Evolutionary conservation across 2,888 invertebrate species (phyloP).

Genomic region (Hemithea aestivaria): DNA sequence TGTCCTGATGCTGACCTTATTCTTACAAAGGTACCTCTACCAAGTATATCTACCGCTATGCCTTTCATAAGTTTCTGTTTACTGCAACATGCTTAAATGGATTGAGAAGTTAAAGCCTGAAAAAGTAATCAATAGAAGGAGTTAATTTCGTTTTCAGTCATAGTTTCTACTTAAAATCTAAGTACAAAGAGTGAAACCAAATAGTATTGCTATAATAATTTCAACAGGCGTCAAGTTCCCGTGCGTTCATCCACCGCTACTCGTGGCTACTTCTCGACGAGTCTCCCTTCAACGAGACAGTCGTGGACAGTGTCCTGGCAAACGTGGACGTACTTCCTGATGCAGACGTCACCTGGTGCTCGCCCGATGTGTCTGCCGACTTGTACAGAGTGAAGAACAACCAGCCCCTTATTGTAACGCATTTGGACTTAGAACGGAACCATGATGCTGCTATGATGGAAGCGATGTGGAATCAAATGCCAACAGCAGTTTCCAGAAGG

Average conservation of each 20-base stretch:
- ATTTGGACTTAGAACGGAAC: constrained; percentile 30
- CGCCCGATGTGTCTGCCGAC: constrained; percentile 42
- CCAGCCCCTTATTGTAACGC: constrained; percentile 33
- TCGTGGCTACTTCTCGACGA: constrained; percentile 56
- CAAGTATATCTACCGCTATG: too few species aligned
- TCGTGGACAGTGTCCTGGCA: constrained; percentile 31
- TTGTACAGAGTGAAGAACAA: constrained; percentile 46
- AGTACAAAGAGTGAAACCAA: too few species aligned
- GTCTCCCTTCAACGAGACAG: constrained; percentile 28
- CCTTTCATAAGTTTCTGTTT: too few species aligned
- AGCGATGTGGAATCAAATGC: constrained; percentile 37
- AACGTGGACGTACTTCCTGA: constrained; percentile 50
- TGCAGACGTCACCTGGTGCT: constrained; percentile 51
- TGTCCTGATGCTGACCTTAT: constrained; percentile 35
- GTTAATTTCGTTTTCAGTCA: too few species aligned
- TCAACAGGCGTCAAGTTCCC: constrained; percentile 48
- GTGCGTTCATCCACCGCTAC: constrained; percentile 54
- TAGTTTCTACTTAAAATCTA: too few species aligned
- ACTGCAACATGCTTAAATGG: too few species aligned
- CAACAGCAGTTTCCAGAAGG: constrained; percentile 45
- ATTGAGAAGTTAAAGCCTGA: too few species aligned
- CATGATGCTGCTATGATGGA: constrained; percentile 26
- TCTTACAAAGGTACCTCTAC: constrained; percentile 8
- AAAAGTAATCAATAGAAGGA: too few species aligned
- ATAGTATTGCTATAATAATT: neutral